Conservation (phyloP, 23 tunicate species). For the Diplosoma virens region DNA sequence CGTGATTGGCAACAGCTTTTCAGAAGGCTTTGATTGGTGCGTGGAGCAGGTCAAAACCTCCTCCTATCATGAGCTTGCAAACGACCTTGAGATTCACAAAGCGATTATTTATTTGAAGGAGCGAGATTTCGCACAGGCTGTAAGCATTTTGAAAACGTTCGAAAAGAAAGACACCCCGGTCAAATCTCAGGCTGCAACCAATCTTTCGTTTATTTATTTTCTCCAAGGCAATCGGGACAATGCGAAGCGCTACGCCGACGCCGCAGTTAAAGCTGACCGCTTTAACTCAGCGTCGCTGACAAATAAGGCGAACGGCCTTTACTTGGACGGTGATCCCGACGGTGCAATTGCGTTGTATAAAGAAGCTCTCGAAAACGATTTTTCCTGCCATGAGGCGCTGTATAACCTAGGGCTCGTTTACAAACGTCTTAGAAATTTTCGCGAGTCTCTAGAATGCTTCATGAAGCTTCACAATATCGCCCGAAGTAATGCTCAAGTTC, state of each 20-base stretch:
- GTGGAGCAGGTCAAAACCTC: conserved; percentile 90
- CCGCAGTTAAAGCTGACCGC: conserved; percentile 85
- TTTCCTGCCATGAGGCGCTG: conserved; percentile 87
- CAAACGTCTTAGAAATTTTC: conserved; percentile 46
- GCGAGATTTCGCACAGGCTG: conserved; percentile 79
- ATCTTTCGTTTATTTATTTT: conserved; percentile 87
- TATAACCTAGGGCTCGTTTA: conserved; percentile 81
- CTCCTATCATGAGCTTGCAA: conserved; percentile 84
- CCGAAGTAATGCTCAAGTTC: conserved; percentile 71
- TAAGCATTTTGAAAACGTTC: conserved; percentile 81
- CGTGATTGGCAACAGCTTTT: conserved; percentile 59
- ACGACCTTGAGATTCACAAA: conserved; percentile 96
- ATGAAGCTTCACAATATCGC: conserved; percentile 84
- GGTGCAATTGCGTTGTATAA: conserved; percentile 66
- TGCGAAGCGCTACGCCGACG: conserved; percentile 78
- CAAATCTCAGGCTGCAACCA: conserved; percentile 91
- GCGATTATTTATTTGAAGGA: conserved; percentile 92
- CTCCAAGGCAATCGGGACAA: conserved; percentile 75
- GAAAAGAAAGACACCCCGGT: conserved; percentile 97
- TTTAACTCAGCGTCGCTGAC: conserved; percentile 85
- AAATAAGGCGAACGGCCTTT: conserved; percentile 80
- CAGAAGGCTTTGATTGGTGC: conserved; percentile 99
- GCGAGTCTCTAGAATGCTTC: conserved; percentile 72
- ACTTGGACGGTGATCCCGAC: conserved; percentile 46
- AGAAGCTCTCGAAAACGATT: conserved; percentile 92